Conservation (phyloP, 2,113 vertebrate species). For the Phalacrocorax aristotelis region DNA sequence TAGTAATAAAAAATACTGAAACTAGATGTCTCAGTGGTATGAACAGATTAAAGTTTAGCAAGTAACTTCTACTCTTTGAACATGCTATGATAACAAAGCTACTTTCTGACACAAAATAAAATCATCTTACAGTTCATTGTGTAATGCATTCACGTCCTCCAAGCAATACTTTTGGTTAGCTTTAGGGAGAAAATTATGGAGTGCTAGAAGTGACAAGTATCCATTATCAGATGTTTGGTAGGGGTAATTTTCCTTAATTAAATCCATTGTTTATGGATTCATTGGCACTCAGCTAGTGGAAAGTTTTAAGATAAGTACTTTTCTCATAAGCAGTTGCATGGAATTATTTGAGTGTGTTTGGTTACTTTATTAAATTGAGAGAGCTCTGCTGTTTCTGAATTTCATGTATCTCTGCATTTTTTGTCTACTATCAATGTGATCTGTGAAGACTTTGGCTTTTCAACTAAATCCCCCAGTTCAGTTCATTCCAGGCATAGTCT, state of each 20-base stretch:
- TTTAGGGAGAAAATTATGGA: constrained; percentile 40
- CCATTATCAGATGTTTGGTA: constrained; percentile 37
- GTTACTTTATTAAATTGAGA: constrained; percentile 55
- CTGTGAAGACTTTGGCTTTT: constrained; percentile 50
- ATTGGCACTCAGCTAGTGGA: constrained; percentile 9
- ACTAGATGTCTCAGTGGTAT: background rate
- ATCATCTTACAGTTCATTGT: background rate
- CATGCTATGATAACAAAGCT: background rate
- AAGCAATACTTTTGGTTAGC: constrained; percentile 23
- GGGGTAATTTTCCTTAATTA: constrained; percentile 68
- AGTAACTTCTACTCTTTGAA: background rate
- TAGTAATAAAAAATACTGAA: background rate
- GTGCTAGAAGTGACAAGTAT: constrained; percentile 39
- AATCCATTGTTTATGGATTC: constrained; percentile 60
- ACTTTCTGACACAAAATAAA: background rate
- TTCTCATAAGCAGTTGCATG: background rate
- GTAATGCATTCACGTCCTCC: background rate
- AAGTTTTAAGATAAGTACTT: constrained; percentile 49
- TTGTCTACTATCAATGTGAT: constrained; percentile 62
- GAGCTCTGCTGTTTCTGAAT: constrained; percentile 52
- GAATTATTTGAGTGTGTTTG: constrained; percentile 32
- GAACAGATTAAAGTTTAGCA: background rate
- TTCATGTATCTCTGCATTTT: constrained; percentile 25
- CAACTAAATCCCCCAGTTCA: constrained; percentile 36
- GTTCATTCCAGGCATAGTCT: constrained; percentile 59